phyloP scores from a whole-genome alignment of 2,888 invertebrate genomes.

The Dasysyrphus tricinctus region DNA sequence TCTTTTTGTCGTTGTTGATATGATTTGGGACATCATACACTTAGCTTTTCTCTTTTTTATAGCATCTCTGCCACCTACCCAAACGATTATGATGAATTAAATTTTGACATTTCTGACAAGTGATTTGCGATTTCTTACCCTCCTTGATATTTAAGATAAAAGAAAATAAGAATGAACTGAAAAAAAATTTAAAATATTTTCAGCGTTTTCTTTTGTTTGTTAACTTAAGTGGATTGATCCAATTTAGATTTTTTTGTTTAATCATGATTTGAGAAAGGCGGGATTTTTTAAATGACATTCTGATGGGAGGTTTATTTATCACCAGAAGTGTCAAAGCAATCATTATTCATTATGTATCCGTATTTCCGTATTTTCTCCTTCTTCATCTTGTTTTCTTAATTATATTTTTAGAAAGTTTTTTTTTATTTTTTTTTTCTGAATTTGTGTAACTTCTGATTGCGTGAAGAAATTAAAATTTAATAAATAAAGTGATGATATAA shows the following conservation, averaged over 20 bases:
- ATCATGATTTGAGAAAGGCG: slow-evolving; percentile 40
- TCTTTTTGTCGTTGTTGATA: not conserved
- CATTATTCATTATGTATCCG: slow-evolving; percentile 64
- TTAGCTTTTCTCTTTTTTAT: no score
- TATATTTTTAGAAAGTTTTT: slow-evolving; percentile 40
- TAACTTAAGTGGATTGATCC: slow-evolving; percentile 62
- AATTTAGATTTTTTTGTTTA: slow-evolving; percentile 34
- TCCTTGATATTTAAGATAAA: not conserved
- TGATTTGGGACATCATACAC: not conserved
- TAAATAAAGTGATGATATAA: slow-evolving; percentile 38
- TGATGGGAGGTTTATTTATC: slow-evolving; percentile 46
- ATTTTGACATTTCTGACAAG: slow-evolving; percentile 62
- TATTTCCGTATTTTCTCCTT: slow-evolving; percentile 17
- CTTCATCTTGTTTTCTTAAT: slow-evolving; percentile 15
- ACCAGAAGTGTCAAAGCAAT: slow-evolving; percentile 57
- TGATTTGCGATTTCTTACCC: slow-evolving; percentile 60
- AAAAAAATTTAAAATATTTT: slow-evolving; percentile 28
- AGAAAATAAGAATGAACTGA: not conserved
- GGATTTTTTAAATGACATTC: slow-evolving; percentile 41
- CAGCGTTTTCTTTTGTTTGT: slow-evolving; percentile 1
- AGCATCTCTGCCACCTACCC: not conserved
- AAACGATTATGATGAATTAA: slow-evolving; percentile 61
- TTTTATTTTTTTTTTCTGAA: not conserved
- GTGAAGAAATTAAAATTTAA: slow-evolving; percentile 30
- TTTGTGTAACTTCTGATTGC: slow-evolving; percentile 37